Evolutionary conservation across 1,140 invertebrate genomes (phyloP).

Genomic region (Scylla paramamosain): DNA sequence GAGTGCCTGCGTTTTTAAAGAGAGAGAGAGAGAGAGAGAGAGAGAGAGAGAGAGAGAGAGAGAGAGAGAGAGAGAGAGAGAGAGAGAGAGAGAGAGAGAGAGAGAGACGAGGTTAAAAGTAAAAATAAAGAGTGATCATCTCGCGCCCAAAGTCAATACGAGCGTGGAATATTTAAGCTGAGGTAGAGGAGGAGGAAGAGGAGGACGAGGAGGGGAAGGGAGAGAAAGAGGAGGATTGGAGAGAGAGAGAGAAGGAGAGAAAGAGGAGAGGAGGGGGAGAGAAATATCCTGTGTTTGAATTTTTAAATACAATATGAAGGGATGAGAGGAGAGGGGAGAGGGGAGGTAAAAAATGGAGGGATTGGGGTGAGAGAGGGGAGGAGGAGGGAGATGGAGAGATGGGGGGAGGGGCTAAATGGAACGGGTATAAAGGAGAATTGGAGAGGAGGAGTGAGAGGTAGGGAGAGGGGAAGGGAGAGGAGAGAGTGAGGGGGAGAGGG

Average conservation of each 20-base stretch:
- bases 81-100: constrained; percentile 39
- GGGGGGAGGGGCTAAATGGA: too few species aligned
- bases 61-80: neutral
- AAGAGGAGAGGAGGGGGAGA: neutral
- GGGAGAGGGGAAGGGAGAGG: neutral
- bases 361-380: neutral
- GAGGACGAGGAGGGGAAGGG: neutral
- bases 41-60: neutral
- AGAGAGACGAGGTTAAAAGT: constrained; percentile 27
- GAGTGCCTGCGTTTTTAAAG: neutral
- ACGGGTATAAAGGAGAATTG: too few species aligned
- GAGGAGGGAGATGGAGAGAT: too few species aligned
- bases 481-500: neutral
- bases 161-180: constrained; percentile 41
- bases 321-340: neutral
- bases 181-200: neutral
- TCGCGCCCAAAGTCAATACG: constrained; percentile 48
- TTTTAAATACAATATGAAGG: constrained; percentile 70
- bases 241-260: neutral
- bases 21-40: neutral
- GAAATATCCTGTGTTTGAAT: constrained; percentile 51
- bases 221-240: neutral
- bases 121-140: constrained; percentile 26
- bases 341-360: neutral
- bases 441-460: neutral